A percentile compares a stretch with the other conserved stretches of the same genome.
phyloP scores from a whole-genome alignment of 2,797 vertebrate species.

The Fratercula arctica region DNA sequence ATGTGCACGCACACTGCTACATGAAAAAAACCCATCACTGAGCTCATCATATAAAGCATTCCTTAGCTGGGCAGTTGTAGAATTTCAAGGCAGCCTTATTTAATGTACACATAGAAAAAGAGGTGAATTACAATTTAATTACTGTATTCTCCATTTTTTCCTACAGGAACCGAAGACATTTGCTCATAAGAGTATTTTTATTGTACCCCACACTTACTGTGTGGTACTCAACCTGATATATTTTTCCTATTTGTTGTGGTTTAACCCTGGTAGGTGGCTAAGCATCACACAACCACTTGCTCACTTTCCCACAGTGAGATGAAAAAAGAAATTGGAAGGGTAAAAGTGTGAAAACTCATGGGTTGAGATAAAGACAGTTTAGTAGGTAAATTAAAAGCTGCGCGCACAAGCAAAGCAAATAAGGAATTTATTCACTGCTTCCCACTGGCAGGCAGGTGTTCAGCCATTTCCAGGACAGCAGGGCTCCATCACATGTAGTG shows the following conservation, averaged over 20 bases:
- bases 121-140: not conserved
- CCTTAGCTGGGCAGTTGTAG: not conserved
- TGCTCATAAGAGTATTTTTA: not conserved
- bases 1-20: not conserved
- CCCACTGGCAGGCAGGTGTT: not conserved
- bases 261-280: not conserved
- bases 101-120: conserved; percentile 10
- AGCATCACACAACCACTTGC: not conserved
- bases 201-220: not conserved
- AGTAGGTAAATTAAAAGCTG: not conserved
- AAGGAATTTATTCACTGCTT: not conserved
- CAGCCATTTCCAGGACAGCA: not conserved
- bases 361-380: not conserved
- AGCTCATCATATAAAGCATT: not conserved
- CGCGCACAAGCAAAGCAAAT: rapidly evolving
- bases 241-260: not conserved
- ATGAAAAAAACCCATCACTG: rapidly evolving
- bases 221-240: not conserved
- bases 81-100: conserved; percentile 10
- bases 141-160: not conserved
- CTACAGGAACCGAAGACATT: not conserved
- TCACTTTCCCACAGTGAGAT: not conserved
- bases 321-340: not conserved
- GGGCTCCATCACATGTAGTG: rapidly evolving
- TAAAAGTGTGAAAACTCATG: not conserved